Evolutionary conservation across 2,797 vertebrate species (phyloP), one percentile per base, ranked within the genome.

Genomic region (Pangasius krempfi): DNA sequence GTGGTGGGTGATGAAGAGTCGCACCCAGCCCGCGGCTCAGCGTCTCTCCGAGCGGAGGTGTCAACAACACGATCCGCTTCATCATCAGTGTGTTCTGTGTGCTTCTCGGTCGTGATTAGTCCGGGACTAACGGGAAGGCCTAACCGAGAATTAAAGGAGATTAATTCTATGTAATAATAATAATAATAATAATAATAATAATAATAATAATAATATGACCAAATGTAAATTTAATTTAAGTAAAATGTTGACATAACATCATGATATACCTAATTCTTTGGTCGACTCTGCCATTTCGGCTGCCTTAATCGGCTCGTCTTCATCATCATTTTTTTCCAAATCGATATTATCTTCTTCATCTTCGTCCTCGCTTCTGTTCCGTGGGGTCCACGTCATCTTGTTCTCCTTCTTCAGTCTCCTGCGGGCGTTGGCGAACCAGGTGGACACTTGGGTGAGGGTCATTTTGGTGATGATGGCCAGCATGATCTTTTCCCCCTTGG

Each of bases 281-380:
- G 94, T 95, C 40, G 93, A 94, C n/a, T 94, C 92, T n/a, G 96
- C 91, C 9, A 94, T 96, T 44, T 96, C 94, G 5, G 91, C 94
- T 0, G 92, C 47, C 92, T 97, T 97, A 82, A 95, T 92, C 0
- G 94, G 93, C 87, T 97, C 97, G 0, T 95, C 93, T 0, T 98
- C 97, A 1, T 98, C 97, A 25, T 98, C 97, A 22, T 97, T 97
- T 88, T 97, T 97, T 94, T 98, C 98, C 87, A 97, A 93, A 88
- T 99, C 98, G 4, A 97, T 97, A 92, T 97, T 97, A 92, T 98
- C 97, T 62, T 98, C 98, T 20, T 99, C 97, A 79, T 98, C 98
- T 92, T 98, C 98, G 72, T 98, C 98, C 92, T 98, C 98, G 85
- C 98, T 99, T 83, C 97, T 92, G 94, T 96, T 97, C 72, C 97